Base-by-base conservation (phyloP, 1,140 invertebrate genomes). In the Linepithema humile region DNA sequence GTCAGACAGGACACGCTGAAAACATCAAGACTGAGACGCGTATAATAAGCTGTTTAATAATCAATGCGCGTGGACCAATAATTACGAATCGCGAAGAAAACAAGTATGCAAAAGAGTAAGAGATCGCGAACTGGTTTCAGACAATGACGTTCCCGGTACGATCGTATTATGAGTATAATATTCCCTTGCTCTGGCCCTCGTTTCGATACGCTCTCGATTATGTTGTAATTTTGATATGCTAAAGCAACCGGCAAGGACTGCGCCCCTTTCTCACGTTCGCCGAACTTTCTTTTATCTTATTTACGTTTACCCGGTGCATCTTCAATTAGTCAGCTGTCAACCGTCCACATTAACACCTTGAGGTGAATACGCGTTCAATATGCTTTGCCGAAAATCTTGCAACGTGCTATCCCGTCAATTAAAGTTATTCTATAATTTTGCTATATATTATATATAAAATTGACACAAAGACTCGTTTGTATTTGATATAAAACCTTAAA, bases 211-310 rank as follows among this genome's bases (percentile, higher is more conserved):
- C 90, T 91, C 89, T 90, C 91, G 93, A 94, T 94, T 93, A 94
- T 92, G 91, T 93, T 82, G 92, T 90, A 93, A 94, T 94, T 94
- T 94, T 92, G 93, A 94, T 94, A 94, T 93, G 94, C 92, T 92
- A 91, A 92, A 90, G 48, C 60, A 62, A 70, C 62, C 82, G 74
- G 62, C 60, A 62, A 74, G 48, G 67, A 86, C 45, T 50, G 87
- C 84, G 55, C 65, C 83, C 75, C 84, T 90, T 92, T 91, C 91
- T 90, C 90, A 92, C 90, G 91, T 91, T 91, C 90, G 73, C 85
- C 45, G 55, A 82, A 84, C 78, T 73, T 77, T 65, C 53, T 77
- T 80, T 70, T 83, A 78, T 85, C 59, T 82, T 74, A 82, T 75
- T 69, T 60, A 67, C 20, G n/a, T 70, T 35, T 2, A 40, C 73